Conservation (phyloP, 2,888 invertebrate genomes). For the Lutraria lutraria region DNA sequence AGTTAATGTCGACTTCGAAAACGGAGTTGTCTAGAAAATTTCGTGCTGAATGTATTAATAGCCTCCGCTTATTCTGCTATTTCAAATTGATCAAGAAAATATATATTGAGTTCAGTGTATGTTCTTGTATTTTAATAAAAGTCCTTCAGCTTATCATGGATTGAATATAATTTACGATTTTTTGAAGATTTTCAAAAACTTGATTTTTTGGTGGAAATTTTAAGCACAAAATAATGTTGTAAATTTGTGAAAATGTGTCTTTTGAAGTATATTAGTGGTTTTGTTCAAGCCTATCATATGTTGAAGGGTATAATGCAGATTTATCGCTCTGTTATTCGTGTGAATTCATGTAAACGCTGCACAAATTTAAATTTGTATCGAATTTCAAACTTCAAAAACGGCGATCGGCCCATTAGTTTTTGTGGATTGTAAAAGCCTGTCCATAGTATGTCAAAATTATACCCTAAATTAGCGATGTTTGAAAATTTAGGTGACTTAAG, state of each 20-base stretch:
- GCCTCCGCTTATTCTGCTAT: neutral
- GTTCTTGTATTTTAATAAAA: no score
- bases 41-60: no score
- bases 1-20: no score
- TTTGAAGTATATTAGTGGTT: constrained; percentile 7
- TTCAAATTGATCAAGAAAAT: neutral
- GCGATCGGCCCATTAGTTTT: constrained; percentile 39
- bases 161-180: no score
- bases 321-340: constrained; percentile 53
- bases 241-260: constrained; percentile 20
- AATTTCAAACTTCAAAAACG: constrained; percentile 64
- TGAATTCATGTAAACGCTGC: constrained; percentile 50
- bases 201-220: neutral
- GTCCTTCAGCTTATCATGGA: no score
- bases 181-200: neutral
- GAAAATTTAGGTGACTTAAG: constrained; percentile 34
- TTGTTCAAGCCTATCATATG: constrained; percentile 45
- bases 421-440: constrained; percentile 31
- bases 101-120: no score
- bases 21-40: no score
- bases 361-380: constrained; percentile 52
- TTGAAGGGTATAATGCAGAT: constrained; percentile 40
- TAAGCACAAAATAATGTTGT: neutral
- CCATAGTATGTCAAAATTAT: constrained; percentile 44
- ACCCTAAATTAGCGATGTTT: constrained; percentile 45